Percentiles rank a stretch among this genome's conserved stretches.
Evolutionary conservation across 2,113 vertebrate species (phyloP).

Genomic region (Chascanopsetta lugubris): DNA sequence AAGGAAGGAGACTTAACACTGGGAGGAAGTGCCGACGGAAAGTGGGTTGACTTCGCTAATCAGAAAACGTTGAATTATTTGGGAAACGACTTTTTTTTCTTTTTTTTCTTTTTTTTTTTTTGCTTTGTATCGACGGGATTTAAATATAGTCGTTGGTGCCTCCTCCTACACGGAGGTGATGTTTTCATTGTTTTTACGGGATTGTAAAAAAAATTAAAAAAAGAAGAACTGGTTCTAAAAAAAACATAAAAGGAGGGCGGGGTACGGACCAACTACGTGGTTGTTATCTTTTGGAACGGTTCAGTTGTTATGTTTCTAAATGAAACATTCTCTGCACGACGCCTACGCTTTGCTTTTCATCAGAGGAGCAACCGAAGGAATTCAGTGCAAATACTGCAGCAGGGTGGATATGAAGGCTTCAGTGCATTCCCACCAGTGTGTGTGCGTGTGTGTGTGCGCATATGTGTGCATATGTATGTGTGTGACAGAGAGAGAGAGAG

Average conservation of each 20-base stretch:
- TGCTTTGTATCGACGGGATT: no score
- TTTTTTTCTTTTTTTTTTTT: constrained; percentile 3
- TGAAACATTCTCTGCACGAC: constrained; percentile 71
- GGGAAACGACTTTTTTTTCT: background rate
- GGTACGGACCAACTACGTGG: no score
- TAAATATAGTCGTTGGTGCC: no score
- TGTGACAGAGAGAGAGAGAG: background rate
- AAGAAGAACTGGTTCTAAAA: background rate
- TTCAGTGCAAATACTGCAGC: constrained; percentile 49
- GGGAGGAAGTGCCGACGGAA: constrained; percentile 44
- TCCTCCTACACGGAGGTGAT: background rate
- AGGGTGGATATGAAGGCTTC: background rate
- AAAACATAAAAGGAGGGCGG: background rate
- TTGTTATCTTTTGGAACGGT: background rate
- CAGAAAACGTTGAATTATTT: constrained; percentile 29
- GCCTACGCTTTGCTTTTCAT: constrained; percentile 49
- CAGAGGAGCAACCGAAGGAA: constrained; percentile 48
- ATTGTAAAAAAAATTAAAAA: background rate
- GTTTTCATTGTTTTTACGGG: background rate
- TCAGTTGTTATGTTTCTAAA: constrained; percentile 43
- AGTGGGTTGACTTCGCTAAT: constrained; percentile 22
- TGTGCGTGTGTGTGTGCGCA: no score
- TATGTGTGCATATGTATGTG: background rate
- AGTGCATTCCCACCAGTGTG: background rate
- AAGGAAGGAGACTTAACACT: constrained; percentile 36